These are phyloP conservation scores for Melanerpes formicivorus DNA, from an alignment of 2,113 vertebrate species.

Conservation along the genomic window DNA sequence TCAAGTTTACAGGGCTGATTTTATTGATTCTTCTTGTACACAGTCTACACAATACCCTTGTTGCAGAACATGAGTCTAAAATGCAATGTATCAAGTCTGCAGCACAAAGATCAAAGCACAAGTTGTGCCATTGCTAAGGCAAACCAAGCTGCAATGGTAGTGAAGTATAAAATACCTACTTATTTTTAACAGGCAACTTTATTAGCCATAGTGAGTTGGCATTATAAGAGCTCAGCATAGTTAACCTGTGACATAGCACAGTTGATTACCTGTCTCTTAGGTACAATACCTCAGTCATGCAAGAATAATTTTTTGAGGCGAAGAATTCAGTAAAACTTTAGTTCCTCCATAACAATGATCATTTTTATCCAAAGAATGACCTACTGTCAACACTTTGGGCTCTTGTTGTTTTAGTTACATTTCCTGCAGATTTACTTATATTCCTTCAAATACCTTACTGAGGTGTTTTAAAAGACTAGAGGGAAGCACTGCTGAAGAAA, in stretches of 20 bases:
- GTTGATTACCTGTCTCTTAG: background rate
- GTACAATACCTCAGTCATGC: background rate
- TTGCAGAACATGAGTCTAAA: background rate
- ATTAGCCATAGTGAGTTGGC: background rate
- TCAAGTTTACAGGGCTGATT: background rate
- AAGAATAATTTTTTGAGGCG: background rate
- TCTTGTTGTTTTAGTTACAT: background rate
- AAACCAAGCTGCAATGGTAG: background rate
- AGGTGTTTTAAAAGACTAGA: background rate
- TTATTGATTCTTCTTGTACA: background rate
- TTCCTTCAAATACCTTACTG: background rate
- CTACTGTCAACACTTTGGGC: background rate
- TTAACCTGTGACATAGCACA: background rate
- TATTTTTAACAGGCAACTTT: background rate
- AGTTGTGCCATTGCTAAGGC: background rate
- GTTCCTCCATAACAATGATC: background rate
- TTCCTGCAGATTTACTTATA: background rate
- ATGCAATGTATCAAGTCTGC: background rate
- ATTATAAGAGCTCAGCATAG: background rate
- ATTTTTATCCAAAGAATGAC: background rate
- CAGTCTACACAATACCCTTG: background rate
- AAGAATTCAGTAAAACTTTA: background rate
- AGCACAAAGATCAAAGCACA: background rate
- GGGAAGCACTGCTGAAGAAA: slow-evolving; percentile 36
- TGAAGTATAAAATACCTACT: background rate